A percentile compares a stretch with the other conserved stretches of the same genome.
phyloP scores from a whole-genome alignment of 2,888 invertebrate species.

The Hydroisotoma schaefferi region DNA sequence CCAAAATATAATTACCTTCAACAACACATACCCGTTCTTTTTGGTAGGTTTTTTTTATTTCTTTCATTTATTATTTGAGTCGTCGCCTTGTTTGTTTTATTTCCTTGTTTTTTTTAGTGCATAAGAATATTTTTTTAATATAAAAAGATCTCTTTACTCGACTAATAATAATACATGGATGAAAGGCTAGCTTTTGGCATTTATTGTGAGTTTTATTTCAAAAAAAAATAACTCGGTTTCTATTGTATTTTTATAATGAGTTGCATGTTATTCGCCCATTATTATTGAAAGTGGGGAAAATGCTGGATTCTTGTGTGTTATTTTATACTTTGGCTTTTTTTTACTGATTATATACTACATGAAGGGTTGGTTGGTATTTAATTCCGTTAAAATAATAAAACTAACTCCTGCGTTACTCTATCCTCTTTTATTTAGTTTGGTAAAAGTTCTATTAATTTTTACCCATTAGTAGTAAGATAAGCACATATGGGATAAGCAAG shows the following conservation, averaged over 20 bases:
- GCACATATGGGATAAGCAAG: too few relatives aligned
- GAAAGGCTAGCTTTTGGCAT: not conserved
- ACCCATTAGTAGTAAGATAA: too few relatives aligned
- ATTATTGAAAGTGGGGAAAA: not conserved
- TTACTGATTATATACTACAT: too few relatives aligned
- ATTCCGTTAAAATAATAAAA: too few relatives aligned
- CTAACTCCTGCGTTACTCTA: too few relatives aligned
- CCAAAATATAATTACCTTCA: constrained; percentile 1
- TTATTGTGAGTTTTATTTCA: not conserved
- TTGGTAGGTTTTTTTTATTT: constrained; percentile 2
- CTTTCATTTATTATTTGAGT: constrained; percentile 5
- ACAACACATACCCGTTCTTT: too few relatives aligned
- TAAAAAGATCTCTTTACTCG: not conserved
- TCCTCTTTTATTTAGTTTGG: not conserved
- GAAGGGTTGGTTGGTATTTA: too few relatives aligned
- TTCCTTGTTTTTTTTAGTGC: not conserved
- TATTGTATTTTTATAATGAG: constrained; percentile 1
- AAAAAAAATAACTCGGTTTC: not conserved
- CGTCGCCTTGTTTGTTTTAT: constrained; percentile 3
- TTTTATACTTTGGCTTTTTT: too few relatives aligned
- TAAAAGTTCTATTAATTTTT: not conserved
- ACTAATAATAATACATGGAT: too few relatives aligned
- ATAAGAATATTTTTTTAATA: not conserved
- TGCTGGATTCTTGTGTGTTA: too few relatives aligned
- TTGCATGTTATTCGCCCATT: constrained; percentile 3